Percentiles rank a stretch among this genome's conserved stretches.
Evolutionary conservation across 1,140 invertebrate species (phyloP).

Genomic region (Procambarus clarkii): DNA sequence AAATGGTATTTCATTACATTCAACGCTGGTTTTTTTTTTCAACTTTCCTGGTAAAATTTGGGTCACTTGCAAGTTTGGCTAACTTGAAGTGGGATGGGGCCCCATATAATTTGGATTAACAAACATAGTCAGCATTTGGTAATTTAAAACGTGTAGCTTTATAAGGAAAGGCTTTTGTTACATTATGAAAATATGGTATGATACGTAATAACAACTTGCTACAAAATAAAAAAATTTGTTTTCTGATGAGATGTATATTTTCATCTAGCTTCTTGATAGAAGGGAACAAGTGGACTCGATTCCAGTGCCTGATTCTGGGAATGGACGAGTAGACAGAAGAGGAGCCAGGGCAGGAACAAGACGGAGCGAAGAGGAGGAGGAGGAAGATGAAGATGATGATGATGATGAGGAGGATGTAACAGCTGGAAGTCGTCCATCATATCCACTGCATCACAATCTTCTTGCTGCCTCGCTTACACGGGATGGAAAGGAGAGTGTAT

Average conservation of each 20-base stretch:
- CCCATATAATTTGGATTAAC: too few species aligned
- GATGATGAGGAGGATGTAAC: slow-evolving; percentile 45
- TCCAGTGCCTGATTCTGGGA: slow-evolving; percentile 51
- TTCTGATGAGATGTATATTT: background rate
- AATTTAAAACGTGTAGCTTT: too few species aligned
- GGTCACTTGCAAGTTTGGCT: too few species aligned
- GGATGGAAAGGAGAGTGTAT: slow-evolving; percentile 21
- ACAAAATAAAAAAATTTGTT: background rate
- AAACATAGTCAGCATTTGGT: too few species aligned
- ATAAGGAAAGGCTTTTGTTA: too few species aligned
- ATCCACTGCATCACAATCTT: slow-evolving; percentile 57
- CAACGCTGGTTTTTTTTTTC: too few species aligned
- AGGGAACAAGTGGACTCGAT: slow-evolving; percentile 43
- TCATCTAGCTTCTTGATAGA: slow-evolving; percentile 49
- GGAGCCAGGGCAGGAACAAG: slow-evolving; percentile 18
- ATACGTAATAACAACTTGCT: background rate
- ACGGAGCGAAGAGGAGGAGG: slow-evolving; percentile 47
- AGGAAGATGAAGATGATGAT: slow-evolving; percentile 55
- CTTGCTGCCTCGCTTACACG: slow-evolving; percentile 18
- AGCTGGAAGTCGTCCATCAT: slow-evolving; percentile 30
- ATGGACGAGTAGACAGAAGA: background rate
- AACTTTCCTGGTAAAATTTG: too few species aligned
- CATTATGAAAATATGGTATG: too few species aligned
- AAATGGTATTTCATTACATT: too few species aligned
- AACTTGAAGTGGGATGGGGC: too few species aligned